Base-by-base conservation (phyloP, 2,113 vertebrate species). In the Falco punctatus region DNA sequence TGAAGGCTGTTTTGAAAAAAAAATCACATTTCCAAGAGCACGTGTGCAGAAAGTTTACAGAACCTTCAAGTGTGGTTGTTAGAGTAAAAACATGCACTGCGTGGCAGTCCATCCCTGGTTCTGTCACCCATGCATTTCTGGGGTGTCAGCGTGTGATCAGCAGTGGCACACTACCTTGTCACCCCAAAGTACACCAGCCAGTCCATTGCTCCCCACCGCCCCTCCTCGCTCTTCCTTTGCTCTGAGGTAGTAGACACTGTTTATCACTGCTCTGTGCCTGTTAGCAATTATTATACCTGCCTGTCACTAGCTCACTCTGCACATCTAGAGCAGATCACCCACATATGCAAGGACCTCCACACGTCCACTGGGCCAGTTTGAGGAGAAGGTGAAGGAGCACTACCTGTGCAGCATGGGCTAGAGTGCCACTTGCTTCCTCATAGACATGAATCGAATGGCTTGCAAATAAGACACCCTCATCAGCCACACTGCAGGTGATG, bases 331-430 rank as follows among this genome's bases (percentile, higher is more conserved):
- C 3, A 35, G 11, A n/a, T 51, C 33, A 40, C 30, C 1, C 0
- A 0, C 19, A 13, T 61, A 46, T 82, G 27, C 10, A 57, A 75
- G 54, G 40, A 77, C 35, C 19, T 69, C 62, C 10, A 2, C 28
- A 40, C 54, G 54, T 46, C 35, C 35, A 11, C 42, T 8, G 11
- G 15, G 14, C 8, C 52, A 64, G 15, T 17, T 3, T 66, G 81
- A 88, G 22, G 26, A 81, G 26, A 8, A 88, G 21, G 24, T 40
- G 72, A 69, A 55, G 42, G 7, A 57, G 22, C 69, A 13, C 15
- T 70, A 11, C 23, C 8, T 38, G 15, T 3, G 1, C 16, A 48
- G 19, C 19, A 27, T 0, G 0, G 27, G 9, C 24, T 55, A 19
- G 32, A 42, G 44, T n/a, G 15, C 3, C 10, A 2, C 54, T 83